A percentile compares a stretch with the other conserved stretches of the same genome.
Evolutionary conservation across 2,797 vertebrate species (phyloP).

Genomic region (Coracias cyanogaster): DNA sequence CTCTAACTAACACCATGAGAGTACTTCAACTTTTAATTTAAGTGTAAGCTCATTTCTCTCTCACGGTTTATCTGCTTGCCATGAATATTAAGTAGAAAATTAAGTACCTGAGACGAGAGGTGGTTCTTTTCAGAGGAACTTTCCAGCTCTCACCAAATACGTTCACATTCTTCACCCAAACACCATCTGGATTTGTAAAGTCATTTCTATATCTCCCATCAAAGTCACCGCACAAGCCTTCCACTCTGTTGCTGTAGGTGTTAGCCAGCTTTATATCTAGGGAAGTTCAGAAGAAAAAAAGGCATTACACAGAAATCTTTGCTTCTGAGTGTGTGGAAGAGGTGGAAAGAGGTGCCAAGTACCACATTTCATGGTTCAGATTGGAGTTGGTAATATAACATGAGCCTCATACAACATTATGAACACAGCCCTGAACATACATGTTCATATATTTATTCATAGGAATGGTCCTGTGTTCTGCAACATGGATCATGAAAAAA

Average conservation of each 20-base stretch:
- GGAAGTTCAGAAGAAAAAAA: background rate
- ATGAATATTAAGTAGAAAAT: background rate
- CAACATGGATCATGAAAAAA: background rate
- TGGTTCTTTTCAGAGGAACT: conserved; percentile 58
- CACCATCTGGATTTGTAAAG: conserved; percentile 80
- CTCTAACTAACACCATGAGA: background rate
- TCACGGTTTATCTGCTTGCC: background rate
- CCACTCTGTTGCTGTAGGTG: conserved; percentile 78
- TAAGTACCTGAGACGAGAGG: conserved; percentile 50
- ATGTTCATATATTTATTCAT: background rate
- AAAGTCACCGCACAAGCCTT: conserved; percentile 88
- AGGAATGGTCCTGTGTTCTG: background rate
- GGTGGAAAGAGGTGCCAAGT: background rate
- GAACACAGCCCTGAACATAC: background rate
- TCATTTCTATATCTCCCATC: conserved; percentile 80
- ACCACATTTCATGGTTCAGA: background rate
- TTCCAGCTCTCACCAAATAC: conserved; percentile 87
- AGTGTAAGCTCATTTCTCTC: background rate
- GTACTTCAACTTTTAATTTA: background rate
- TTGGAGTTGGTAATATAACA: background rate
- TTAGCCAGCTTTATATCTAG: conserved; percentile 83
- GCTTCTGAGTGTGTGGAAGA: background rate
- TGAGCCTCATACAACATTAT: accelerated
- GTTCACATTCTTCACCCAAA: conserved; percentile 61
- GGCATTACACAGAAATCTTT: background rate